These are phyloP conservation scores for Dicroscelio sp. DNA, from an alignment of 2,888 invertebrate genomes.

Conservation along the genomic window DNA sequence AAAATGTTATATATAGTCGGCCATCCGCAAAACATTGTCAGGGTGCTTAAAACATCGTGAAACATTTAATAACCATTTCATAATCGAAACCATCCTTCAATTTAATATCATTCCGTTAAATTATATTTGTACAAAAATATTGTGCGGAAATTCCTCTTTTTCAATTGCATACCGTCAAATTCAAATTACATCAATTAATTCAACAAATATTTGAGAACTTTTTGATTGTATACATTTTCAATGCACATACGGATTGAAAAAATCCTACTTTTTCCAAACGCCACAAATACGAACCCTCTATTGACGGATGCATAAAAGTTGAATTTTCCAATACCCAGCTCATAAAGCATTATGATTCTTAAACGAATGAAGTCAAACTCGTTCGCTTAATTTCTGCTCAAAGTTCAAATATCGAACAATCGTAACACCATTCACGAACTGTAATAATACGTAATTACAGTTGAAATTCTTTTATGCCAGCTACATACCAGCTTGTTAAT, in stretches of 20 bases:
- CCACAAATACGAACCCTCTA: not conserved
- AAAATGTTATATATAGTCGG: not conserved
- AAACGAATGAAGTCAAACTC: slow-evolving; percentile 49
- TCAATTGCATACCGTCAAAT: not conserved
- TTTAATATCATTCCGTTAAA: no score
- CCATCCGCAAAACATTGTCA: not conserved
- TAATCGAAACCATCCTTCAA: not conserved
- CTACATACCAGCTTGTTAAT: slow-evolving; percentile 49
- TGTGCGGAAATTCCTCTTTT: no score
- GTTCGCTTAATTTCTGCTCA: slow-evolving; percentile 45
- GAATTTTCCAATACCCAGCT: slow-evolving; percentile 31
- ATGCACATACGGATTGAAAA: not conserved
- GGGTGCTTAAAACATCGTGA: not conserved
- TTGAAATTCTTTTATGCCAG: slow-evolving; percentile 47
- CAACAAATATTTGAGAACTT: not conserved
- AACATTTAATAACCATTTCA: not conserved
- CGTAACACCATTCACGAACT: slow-evolving; percentile 56
- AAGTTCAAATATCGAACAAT: slow-evolving; percentile 67
- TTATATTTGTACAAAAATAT: no score
- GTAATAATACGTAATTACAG: slow-evolving; percentile 61
- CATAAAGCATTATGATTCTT: slow-evolving; percentile 55
- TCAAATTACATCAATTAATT: not conserved
- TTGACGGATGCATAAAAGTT: slow-evolving; percentile 28
- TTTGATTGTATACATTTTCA: not conserved
- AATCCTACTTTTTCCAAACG: not conserved